Evolutionary conservation across 1,140 invertebrate genomes (phyloP).

Genomic region (Dendroctonus valens): DNA sequence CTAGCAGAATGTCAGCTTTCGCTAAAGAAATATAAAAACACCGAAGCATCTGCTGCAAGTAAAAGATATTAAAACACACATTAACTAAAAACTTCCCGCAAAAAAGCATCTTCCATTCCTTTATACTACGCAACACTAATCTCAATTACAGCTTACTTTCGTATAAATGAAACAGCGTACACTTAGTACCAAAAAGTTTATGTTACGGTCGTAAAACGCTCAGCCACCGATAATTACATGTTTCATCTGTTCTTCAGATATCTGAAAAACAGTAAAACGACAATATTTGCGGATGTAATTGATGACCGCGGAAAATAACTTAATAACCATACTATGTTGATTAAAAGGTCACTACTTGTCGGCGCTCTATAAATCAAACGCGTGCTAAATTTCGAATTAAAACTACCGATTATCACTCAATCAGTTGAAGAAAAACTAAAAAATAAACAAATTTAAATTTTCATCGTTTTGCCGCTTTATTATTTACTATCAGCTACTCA

Average conservation of each 20-base stretch:
- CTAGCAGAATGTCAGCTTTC: no score
- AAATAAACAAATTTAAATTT: no score
- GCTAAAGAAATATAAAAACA: no score
- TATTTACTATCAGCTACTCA: neutral
- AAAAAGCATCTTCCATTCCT: no score
- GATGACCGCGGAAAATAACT: constrained; percentile 22
- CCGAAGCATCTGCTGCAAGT: no score
- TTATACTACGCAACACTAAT: no score
- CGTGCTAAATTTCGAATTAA: neutral
- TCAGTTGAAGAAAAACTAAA: no score
- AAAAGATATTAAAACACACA: no score
- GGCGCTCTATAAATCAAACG: constrained; percentile 10
- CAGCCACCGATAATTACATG: constrained; percentile 7
- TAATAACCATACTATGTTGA: constrained; percentile 25
- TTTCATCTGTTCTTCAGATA: constrained; percentile 9
- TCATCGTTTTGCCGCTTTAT: no score
- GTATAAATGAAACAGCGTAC: neutral
- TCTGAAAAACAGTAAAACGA: constrained; percentile 23
- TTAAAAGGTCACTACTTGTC: constrained; percentile 21
- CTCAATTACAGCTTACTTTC: no score
- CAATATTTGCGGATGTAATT: constrained; percentile 16
- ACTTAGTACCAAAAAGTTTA: neutral
- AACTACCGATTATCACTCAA: no score
- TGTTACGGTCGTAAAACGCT: constrained; percentile 1
- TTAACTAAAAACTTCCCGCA: no score